phyloP scores from a whole-genome alignment of 2,888 invertebrate species.

The Ichneumon xanthorius region DNA sequence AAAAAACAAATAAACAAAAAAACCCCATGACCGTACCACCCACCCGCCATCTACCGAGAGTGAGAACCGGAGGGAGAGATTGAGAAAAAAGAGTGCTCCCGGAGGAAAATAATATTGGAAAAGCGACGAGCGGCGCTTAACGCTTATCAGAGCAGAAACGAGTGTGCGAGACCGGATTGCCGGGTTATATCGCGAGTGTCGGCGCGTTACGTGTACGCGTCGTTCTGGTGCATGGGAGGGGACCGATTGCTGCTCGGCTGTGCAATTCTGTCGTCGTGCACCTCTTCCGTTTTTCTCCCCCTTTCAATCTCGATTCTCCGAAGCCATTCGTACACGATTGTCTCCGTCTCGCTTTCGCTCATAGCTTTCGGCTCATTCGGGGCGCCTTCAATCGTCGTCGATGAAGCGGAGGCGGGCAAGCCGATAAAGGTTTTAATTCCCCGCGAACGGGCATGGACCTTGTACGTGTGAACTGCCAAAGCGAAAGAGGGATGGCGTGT shows the following conservation, averaged over 20 bases:
- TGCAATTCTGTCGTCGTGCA: constrained; percentile 53
- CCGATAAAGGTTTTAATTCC: constrained; percentile 80
- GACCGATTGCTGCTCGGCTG: constrained; percentile 35
- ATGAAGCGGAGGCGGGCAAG: constrained; percentile 60
- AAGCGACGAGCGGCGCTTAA: constrained; percentile 51
- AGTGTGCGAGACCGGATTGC: constrained; percentile 51
- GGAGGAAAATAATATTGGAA: constrained; percentile 57
- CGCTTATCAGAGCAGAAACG: constrained; percentile 69
- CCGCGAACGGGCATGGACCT: constrained; percentile 69
- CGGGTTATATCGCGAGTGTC: background rate
- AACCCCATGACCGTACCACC: no score
- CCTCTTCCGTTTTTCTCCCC: constrained; percentile 44
- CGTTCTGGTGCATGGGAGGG: constrained; percentile 1
- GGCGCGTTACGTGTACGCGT: constrained; percentile 19
- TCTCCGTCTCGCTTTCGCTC: constrained; percentile 24
- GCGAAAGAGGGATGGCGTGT: background rate
- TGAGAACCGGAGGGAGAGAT: constrained; percentile 7
- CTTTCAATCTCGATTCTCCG: constrained; percentile 51
- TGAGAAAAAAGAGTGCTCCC: constrained; percentile 32
- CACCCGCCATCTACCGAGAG: constrained; percentile 3
- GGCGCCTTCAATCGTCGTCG: constrained; percentile 47
- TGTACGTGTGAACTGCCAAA: constrained; percentile 14
- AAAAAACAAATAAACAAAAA: no score
- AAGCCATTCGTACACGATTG: constrained; percentile 39
- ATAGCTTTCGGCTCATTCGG: background rate